Conservation (phyloP, 2,113 vertebrate genomes). For the Phaethornis superciliosus region DNA sequence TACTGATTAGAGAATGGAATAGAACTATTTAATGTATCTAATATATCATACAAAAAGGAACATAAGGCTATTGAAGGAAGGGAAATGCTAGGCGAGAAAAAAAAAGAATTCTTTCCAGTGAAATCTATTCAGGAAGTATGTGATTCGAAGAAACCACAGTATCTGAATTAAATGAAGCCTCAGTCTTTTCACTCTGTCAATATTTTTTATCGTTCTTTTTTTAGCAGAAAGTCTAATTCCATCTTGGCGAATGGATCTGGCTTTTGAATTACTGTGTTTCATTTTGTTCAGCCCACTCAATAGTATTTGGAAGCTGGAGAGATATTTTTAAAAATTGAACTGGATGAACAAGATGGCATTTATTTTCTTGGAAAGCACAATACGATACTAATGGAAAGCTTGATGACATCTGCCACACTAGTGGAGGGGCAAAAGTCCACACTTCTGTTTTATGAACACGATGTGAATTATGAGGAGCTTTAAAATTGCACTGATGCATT, state of each 20-base stretch:
- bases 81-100: not conserved
- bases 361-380: slow-evolving; percentile 10
- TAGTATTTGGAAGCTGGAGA: not conserved
- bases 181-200: not conserved
- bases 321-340: not conserved
- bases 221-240: not conserved
- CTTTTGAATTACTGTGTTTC: slow-evolving; percentile 16
- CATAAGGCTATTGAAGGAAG: not conserved
- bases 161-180: not conserved
- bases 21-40: slow-evolving; percentile 11
- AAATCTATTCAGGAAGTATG: not conserved
- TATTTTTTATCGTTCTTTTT: not conserved
- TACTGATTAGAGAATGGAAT: not conserved
- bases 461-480: not conserved
- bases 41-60: not conserved
- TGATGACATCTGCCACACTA: not conserved
- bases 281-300: not conserved
- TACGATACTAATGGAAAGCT: not conserved
- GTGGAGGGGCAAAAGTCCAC: not conserved
- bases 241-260: not conserved
- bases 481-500: not conserved
- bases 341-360: not conserved
- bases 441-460: not conserved
- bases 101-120: not conserved
- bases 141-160: not conserved